A percentile compares a stretch with the other conserved stretches of the same genome.
These are phyloP conservation scores for Tenthredo livida DNA, from an alignment of 2,888 invertebrate species.

Conservation along the genomic window DNA sequence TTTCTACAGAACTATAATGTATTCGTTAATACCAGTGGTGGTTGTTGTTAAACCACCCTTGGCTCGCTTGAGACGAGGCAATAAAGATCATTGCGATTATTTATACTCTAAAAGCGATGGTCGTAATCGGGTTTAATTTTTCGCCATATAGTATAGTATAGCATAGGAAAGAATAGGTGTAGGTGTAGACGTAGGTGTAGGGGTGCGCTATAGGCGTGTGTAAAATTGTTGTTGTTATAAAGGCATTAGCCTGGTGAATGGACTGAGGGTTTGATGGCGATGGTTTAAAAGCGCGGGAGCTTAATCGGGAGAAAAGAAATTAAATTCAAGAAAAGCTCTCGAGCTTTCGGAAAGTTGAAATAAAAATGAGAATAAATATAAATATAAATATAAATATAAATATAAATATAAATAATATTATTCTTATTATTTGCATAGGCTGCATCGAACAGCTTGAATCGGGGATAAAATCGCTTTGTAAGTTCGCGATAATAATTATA, in stretches of 20 bases:
- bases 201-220: not conserved
- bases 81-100: conserved; percentile 38
- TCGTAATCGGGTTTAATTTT: conserved; percentile 33
- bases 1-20: too few species aligned
- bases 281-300: not conserved
- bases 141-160: not conserved
- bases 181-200: not conserved
- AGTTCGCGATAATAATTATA: not conserved
- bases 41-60: not conserved
- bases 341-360: not conserved
- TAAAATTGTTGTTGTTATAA: conserved; percentile 60
- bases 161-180: not conserved
- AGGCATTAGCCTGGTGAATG: conserved; percentile 59
- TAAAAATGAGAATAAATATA: not conserved
- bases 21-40: not conserved
- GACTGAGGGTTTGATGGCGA: conserved; percentile 22
- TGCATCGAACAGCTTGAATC: not conserved
- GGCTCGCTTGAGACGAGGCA: conserved; percentile 4
- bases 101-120: conserved; percentile 23
- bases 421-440: not conserved
- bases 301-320: conserved; percentile 19
- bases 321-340: not conserved
- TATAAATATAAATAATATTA: not conserved
- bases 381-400: conserved; percentile 1
- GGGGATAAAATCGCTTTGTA: not conserved